Evolutionary conservation across 1,140 invertebrate species (phyloP).

Genomic region (Venturia canescens): DNA sequence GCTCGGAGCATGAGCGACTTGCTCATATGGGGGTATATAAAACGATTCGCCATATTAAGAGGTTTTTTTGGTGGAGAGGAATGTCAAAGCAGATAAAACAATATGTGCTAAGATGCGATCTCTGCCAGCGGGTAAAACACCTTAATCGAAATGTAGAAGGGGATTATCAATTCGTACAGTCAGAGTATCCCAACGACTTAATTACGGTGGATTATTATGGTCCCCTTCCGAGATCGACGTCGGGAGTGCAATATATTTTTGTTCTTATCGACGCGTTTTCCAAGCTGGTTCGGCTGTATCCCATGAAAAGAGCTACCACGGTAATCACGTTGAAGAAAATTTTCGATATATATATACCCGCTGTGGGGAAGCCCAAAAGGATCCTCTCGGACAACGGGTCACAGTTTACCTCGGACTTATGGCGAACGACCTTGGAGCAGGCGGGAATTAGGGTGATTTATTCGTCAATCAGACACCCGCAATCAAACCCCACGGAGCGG

Average conservation of each 20-base stretch:
- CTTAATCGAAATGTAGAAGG: conserved; percentile 32
- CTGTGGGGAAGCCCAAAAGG: conserved; percentile 13
- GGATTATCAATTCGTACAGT: neutral
- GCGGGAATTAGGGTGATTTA: neutral
- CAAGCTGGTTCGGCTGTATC: conserved; percentile 46
- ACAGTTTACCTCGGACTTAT: neutral
- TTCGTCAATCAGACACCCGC: conserved; percentile 20
- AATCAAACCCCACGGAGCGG: conserved; percentile 29
- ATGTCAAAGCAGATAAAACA: conserved; percentile 52
- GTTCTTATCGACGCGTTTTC: conserved; percentile 48
- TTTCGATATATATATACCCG: conserved; percentile 32
- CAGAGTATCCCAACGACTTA: conserved; percentile 32
- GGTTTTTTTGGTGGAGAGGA: conserved; percentile 57
- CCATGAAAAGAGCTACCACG: conserved; percentile 39
- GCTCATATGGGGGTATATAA: conserved; percentile 63
- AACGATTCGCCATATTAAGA: conserved; percentile 54
- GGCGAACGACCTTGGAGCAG: neutral
- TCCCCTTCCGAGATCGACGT: conserved; percentile 38
- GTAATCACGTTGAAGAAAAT: conserved; percentile 19
- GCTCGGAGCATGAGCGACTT: conserved; percentile 55
- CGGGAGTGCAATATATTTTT: conserved; percentile 48
- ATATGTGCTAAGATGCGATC: conserved; percentile 51
- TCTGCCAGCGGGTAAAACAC: conserved; percentile 50
- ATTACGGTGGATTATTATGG: conserved; percentile 51
- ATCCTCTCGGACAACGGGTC: conserved; percentile 32